phyloP scores from a whole-genome alignment of 2,888 invertebrate genomes.

The Eristalis intricaria region DNA sequence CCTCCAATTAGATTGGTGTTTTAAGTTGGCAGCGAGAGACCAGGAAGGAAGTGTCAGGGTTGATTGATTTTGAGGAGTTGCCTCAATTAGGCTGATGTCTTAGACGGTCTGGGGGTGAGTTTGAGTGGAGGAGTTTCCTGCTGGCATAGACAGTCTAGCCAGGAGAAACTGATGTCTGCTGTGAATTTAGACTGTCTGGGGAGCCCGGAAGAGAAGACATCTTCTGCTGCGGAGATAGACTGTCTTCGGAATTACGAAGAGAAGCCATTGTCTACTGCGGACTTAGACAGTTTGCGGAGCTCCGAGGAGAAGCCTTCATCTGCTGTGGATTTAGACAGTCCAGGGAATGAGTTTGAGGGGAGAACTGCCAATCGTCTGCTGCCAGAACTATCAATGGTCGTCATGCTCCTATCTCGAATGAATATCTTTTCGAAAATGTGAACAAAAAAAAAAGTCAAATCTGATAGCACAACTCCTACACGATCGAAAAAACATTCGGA shows the following conservation, averaged over 20 bases:
- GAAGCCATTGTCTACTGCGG: too few relatives aligned
- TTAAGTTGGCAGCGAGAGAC: neutral
- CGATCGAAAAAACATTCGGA: neutral
- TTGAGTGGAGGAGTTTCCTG: too few relatives aligned
- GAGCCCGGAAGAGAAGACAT: neutral
- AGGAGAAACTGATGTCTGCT: too few relatives aligned
- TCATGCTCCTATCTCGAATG: neutral
- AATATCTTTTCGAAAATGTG: neutral
- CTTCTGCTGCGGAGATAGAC: too few relatives aligned
- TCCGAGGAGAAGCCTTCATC: too few relatives aligned
- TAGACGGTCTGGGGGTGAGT: too few relatives aligned
- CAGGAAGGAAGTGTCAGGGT: constrained; percentile 25
- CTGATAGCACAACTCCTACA: constrained; percentile 5
- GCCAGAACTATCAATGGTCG: neutral
- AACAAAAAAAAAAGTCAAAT: neutral
- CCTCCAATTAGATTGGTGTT: constrained; percentile 17
- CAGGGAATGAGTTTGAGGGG: too few relatives aligned
- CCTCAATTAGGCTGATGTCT: neutral
- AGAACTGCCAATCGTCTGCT: neutral
- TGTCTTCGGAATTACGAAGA: too few relatives aligned
- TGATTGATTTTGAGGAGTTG: constrained; percentile 27
- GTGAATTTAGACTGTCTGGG: too few relatives aligned
- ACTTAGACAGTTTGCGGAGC: too few relatives aligned
- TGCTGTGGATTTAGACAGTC: too few relatives aligned
- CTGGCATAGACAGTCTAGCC: too few relatives aligned